Evolutionary conservation across 1,140 invertebrate species (phyloP).

Genomic region (Drosophila pseudoobscura): DNA sequence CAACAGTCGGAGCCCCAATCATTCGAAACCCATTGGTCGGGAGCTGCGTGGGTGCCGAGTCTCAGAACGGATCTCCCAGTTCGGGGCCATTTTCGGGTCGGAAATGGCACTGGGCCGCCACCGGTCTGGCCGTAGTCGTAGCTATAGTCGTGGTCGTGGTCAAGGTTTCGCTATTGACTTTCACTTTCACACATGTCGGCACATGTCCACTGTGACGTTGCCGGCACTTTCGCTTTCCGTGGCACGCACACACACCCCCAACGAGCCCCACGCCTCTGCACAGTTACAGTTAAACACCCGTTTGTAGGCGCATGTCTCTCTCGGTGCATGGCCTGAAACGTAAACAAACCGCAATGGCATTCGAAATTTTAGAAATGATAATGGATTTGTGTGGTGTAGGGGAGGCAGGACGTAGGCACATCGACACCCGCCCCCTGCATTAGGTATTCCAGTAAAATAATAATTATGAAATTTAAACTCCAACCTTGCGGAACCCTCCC

Average conservation of each 20-base stretch:
- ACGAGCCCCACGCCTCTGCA: neutral
- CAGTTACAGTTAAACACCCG: neutral
- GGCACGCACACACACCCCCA: conserved; percentile 44
- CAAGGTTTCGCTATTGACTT: conserved; percentile 82
- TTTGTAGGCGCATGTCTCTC: conserved; percentile 70
- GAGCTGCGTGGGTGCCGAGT: conserved; percentile 4
- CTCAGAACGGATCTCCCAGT: conserved; percentile 3
- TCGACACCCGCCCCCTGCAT: conserved; percentile 26
- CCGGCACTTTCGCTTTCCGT: conserved; percentile 76
- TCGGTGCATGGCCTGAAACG: conserved; percentile 41
- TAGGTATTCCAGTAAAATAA: conserved; percentile 24
- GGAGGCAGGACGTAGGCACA: neutral
- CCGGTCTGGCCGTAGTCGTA: conserved; percentile 16
- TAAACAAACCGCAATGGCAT: conserved; percentile 56
- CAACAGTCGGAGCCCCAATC: conserved; percentile 52
- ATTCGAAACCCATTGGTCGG: conserved; percentile 47
- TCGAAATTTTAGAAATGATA: conserved; percentile 10
- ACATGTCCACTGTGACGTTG: conserved; percentile 55
- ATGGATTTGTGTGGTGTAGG: neutral
- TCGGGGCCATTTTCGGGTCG: conserved; percentile 17
- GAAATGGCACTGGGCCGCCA: conserved; percentile 13
- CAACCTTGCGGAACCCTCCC: neutral
- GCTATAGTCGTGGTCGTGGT: conserved; percentile 66
- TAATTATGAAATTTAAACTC: conserved; percentile 72
- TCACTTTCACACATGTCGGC: conserved; percentile 79